Conservation (phyloP, 2,797 vertebrate species). For the Phoebastria nigripes region DNA sequence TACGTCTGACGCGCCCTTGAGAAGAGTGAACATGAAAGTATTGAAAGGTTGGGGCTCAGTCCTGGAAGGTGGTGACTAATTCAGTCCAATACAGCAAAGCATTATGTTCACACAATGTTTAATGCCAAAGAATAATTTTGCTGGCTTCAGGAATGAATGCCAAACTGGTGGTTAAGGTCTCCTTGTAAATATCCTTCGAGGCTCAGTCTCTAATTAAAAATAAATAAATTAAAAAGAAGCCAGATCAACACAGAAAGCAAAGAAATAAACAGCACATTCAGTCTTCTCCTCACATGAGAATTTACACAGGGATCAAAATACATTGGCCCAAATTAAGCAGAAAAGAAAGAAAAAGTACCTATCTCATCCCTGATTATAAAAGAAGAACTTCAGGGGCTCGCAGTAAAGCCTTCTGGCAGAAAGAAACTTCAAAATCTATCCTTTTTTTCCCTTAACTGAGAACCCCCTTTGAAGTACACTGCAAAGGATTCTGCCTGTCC, state of each 20-base stretch:
- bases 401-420: conserved; percentile 69
- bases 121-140: neutral
- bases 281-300: neutral
- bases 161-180: neutral
- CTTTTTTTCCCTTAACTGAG: conserved; percentile 52
- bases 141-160: neutral
- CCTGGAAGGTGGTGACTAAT: neutral
- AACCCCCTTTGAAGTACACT: conserved; percentile 56
- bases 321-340: conserved; percentile 54
- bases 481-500: conserved; percentile 61
- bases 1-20: neutral
- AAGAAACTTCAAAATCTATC: conserved; percentile 72
- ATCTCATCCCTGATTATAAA: conserved; percentile 59
- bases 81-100: neutral
- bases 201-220: neutral
- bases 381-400: conserved; percentile 57
- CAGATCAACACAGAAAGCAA: neutral
- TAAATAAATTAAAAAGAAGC: neutral
- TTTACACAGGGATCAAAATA: conserved; percentile 25
- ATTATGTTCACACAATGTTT: neutral
- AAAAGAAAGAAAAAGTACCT: conserved; percentile 62
- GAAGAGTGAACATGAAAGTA: neutral
- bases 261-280: neutral
- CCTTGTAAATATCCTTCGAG: neutral
- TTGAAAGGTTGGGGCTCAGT: neutral